Base-by-base conservation (phyloP, 2,113 vertebrate genomes). In the Nicator chloris region DNA sequence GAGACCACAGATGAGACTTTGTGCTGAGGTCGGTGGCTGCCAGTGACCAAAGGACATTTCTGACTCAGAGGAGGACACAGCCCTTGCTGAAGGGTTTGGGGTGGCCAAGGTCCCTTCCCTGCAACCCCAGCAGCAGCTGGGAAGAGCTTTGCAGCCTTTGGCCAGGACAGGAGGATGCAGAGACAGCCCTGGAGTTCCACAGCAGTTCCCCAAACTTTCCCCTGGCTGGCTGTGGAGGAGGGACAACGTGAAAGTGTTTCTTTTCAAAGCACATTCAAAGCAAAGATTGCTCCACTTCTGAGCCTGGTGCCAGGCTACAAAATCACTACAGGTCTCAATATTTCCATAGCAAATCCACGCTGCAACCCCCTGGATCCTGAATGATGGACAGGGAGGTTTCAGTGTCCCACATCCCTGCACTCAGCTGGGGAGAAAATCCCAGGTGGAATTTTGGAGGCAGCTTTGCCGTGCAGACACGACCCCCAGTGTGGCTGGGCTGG, bases 51-150 rank as follows among this genome's bases (percentile, higher is more conserved):
- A 64, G 31, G 19, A 39, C 51, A 28, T 42, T 61, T 73, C 59
- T 94, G 77, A 65, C 45, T n/a, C 68, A 57, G 45, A 56, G 47
- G 30, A 39, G 30, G 76, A 56, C 63, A 54, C 27, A 71, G 51
- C 16, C 19, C 42, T 45, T 0, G 0, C 37, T 35, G 17, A 26
- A 51, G 44, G 30, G 13, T 44, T 27, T 1, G 2, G 16, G 20
- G 40, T 39, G 37, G 13, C 27, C 2, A 1, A 27, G 11, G 12
- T 61, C 37, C 42, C 22, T 50, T 65, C 37, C 24, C 77, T 81
- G 68, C 4, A 70, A 4, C 7, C 4, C 5, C 3, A 3, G 10
- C 12, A 33, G 53, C 50, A 24, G 23, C 28, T 31, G 71, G 47
- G 65, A 23, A 84, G 59, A 60, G 40, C 21, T 81, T 16, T 86